Base-by-base conservation (phyloP, 2,113 vertebrate species). In the Sebastes schlegelii region DNA sequence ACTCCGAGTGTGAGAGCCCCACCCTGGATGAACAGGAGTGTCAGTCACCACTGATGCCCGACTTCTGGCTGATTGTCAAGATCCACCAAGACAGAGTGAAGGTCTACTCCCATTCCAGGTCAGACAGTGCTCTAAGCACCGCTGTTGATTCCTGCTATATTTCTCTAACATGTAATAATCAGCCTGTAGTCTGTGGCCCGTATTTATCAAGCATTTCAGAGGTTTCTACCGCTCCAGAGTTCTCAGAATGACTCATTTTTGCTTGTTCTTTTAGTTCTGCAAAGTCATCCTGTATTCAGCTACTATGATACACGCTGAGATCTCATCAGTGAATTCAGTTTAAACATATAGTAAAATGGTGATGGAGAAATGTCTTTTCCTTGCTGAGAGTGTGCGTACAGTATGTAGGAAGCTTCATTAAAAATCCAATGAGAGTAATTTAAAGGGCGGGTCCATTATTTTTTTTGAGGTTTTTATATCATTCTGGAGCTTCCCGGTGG, bases 61-160 rank as follows among this genome's bases (percentile, higher is more conserved):
- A 97, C 83, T 99, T 99, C 94, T 99, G 98, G 98, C 96, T 99
- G 61, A 97, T 99, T 42, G 88, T 97, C 21, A 94, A 96, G 87
- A 96, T 99, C 69, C 95, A 97, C 21, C 97, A 98, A 89, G 98
- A 99, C 89, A 93, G 97, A 83, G 97, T 99, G 48, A 97, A 98
- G 84, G 97, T 99, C 11, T 99, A 96, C 86, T 97, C 98, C 23
- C 98, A 99, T 34, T 96, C 97, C 75, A 96, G 97, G 98, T 99
- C 92, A 65, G 64, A 12, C n/a, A 34, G 34, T 1, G 8, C 34
- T 13, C 23, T 1, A 6, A 61, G 34, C 60, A n/a, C 1, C n/a
- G 2, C 48, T 16, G 14, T 19, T 45, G 2, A 23, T 58, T 6
- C 17, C n/a, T 71, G 43, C 40, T 16, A 1, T 23, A 10, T 71